phyloP scores from a whole-genome alignment of 1,140 invertebrate species.

The Heliconius nattereri region DNA sequence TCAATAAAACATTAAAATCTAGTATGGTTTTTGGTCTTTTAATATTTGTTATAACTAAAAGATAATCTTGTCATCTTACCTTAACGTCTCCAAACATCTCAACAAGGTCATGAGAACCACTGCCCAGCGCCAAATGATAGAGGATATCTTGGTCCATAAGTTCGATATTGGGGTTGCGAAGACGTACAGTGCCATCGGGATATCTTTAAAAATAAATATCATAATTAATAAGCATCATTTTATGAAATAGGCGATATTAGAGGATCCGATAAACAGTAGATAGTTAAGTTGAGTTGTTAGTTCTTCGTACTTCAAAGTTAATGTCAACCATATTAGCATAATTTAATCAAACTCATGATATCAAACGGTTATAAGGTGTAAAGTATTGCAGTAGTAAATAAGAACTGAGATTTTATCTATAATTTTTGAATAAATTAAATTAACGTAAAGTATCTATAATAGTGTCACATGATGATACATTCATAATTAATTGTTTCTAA shows the following conservation, averaged over 20 bases:
- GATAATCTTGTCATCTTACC: constrained; percentile 81
- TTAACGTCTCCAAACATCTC: constrained; percentile 98
- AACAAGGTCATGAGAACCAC: constrained; percentile 94
- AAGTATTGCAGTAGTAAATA: no score
- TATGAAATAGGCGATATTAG: neutral
- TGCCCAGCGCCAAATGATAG: constrained; percentile 96
- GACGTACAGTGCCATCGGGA: constrained; percentile 89
- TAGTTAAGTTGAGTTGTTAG: neutral
- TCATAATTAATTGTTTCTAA: no score
- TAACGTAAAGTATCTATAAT: neutral
- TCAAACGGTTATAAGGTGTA: no score
- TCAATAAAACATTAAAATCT: neutral
- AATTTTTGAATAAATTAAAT: no score
- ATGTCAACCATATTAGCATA: neutral
- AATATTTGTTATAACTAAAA: neutral
- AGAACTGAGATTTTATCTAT: no score
- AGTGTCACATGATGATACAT: neutral
- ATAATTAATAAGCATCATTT: neutral
- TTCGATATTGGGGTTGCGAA: constrained; percentile 93
- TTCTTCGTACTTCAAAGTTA: neutral
- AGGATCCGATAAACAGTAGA: neutral
- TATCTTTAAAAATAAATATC: constrained; percentile 80
- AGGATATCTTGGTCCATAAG: constrained; percentile 96
- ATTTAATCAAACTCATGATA: neutral
- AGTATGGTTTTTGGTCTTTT: neutral